Base-by-base conservation (phyloP, 2,113 vertebrate species). In the Perca fluviatilis region DNA sequence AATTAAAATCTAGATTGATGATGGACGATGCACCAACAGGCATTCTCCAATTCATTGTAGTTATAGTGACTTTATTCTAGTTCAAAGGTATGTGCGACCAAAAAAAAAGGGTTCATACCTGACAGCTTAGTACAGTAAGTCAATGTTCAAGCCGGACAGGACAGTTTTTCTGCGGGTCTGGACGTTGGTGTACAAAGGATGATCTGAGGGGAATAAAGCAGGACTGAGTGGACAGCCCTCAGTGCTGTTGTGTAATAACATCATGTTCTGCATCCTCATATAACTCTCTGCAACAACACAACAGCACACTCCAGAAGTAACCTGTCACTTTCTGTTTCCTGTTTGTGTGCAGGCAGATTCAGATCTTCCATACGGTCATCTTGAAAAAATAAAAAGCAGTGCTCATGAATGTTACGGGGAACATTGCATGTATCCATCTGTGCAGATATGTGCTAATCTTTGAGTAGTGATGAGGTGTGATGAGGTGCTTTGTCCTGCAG, bases 391-490 rank as follows among this genome's bases (percentile, higher is more conserved):
- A 46, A 13, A 27, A 13, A 27, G 40, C 18, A 5, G 3, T 16
- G 2, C 49, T 43, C 18, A 19, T 0, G 1, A 63, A 66, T 7
- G 19, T 25, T 27, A 8, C 5, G 46, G 13, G 3, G 0, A 27
- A 58, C 65, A 75, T 5, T 40, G 30, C 57, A 50, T 7, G 3
- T 1, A 61, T 19, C 30, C 67, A 82, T 86, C 78, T 89, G 83
- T 83, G 64, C 50, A 87, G 85, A 80, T 88, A 74, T 36, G 79
- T 79, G 65, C 57, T 86, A 53, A 86, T 92, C 78, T 88, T 83
- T 93, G 90, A 92, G 92, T 91, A 91, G 84, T 91, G 80, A 90
- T 82, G 61, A 87, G 84, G 67, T 86, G 77, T 78, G 92, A 93
- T 92, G 90, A 88, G 84, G 85, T 93, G 81, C 90, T 23, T 80